These are phyloP conservation scores for Illadopsis cleaveri DNA, from an alignment of 2,113 vertebrate genomes.

Conservation along the genomic window DNA sequence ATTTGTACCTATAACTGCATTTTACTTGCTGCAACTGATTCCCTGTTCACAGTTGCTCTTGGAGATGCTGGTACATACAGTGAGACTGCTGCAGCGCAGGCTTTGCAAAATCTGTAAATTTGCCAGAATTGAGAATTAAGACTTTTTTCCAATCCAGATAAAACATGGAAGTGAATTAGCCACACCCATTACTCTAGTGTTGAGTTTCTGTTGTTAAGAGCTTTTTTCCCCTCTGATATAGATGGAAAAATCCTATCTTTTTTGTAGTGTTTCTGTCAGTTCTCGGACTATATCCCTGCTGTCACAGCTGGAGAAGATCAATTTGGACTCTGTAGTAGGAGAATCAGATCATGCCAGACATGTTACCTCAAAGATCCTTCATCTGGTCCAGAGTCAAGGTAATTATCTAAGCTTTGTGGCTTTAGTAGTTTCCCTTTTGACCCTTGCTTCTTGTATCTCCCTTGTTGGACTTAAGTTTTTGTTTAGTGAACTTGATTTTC, in stretches of 20 bases:
- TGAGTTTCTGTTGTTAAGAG: neutral
- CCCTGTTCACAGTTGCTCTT: neutral
- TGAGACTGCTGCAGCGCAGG: neutral
- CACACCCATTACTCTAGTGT: neutral
- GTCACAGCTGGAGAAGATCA: conserved; percentile 91
- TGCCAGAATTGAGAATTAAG: neutral
- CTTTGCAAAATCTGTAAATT: neutral
- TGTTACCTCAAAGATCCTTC: conserved; percentile 92
- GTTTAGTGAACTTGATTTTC: neutral
- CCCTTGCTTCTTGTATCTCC: neutral
- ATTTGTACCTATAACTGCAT: neutral
- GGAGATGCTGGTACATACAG: neutral
- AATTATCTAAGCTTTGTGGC: neutral
- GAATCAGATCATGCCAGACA: conserved; percentile 84
- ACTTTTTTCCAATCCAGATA: neutral
- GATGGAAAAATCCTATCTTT: neutral
- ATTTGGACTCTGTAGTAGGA: conserved; percentile 72
- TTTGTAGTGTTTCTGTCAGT: conserved; percentile 81
- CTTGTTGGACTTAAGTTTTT: neutral
- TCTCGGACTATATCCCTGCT: conserved; percentile 87
- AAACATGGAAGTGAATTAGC: neutral
- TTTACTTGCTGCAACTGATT: neutral
- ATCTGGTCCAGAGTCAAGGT: conserved; percentile 97
- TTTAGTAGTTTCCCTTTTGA: neutral
- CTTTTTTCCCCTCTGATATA: neutral